Conservation (phyloP, 1,140 invertebrate species). For the Zaprionus vittiger region DNA sequence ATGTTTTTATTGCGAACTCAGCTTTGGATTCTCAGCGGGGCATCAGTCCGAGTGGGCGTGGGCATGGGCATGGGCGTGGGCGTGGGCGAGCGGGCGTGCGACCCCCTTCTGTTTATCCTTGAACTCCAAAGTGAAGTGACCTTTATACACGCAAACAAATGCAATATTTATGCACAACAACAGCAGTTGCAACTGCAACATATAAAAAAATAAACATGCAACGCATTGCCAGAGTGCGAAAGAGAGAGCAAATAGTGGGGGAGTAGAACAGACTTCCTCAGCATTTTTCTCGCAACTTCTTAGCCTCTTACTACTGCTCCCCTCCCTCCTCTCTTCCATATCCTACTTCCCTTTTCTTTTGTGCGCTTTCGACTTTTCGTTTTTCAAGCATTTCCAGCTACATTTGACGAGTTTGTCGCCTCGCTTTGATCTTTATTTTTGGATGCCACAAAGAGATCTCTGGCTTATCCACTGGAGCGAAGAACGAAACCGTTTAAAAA, state of each 20-base stretch:
- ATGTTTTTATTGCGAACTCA: too few species aligned
- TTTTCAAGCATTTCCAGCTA: not conserved
- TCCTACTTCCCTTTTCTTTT: too few species aligned
- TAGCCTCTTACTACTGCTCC: not conserved
- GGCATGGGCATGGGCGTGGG: too few species aligned
- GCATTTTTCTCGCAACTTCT: not conserved
- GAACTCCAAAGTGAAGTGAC: slow-evolving; percentile 43
- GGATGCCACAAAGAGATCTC: not conserved
- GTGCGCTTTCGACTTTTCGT: too few species aligned
- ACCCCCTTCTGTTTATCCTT: slow-evolving; percentile 39
- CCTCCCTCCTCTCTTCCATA: too few species aligned
- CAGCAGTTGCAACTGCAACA: slow-evolving; percentile 3
- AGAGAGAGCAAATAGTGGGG: not conserved
- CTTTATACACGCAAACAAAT: slow-evolving; percentile 43
- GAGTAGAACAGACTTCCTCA: not conserved
- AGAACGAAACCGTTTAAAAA: slow-evolving; percentile 30
- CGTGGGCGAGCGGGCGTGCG: too few species aligned
- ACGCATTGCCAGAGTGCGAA: not conserved
- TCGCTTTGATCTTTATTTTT: slow-evolving; percentile 39
- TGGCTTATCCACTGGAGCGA: slow-evolving; percentile 2
- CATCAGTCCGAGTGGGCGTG: too few species aligned
- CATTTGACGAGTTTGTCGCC: not conserved
- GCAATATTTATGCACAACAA: slow-evolving; percentile 45
- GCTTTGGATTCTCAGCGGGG: too few species aligned
- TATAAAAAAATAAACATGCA: slow-evolving; percentile 9